phyloP scores from a whole-genome alignment of 1,140 invertebrate species.

The Macrobrachium rosenbergii region DNA sequence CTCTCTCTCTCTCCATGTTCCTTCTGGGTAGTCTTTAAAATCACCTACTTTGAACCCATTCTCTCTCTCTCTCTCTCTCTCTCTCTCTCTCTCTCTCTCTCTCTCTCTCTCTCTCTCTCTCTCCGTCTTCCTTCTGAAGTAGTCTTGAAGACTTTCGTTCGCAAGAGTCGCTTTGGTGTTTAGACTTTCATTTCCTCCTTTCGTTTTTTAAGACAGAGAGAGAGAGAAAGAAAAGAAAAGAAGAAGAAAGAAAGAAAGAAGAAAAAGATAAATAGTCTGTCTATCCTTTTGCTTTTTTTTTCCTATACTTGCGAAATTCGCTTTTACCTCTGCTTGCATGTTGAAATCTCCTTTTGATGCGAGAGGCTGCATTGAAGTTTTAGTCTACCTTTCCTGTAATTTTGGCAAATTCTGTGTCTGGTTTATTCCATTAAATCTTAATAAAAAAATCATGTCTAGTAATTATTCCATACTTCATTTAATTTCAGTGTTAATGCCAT shows the following conservation, averaged over 20 bases:
- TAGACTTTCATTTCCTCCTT: background rate
- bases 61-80: slow-evolving; percentile 39
- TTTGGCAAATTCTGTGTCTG: no score
- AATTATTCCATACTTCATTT: no score
- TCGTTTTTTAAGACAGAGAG: background rate
- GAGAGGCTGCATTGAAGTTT: no score
- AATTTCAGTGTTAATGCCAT: no score
- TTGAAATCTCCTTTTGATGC: no score
- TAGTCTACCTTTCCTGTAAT: no score
- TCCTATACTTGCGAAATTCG: background rate
- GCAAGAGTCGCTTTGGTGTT: background rate
- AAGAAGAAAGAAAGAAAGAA: background rate
- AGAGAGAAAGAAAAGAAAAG: background rate
- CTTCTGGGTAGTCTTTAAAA: background rate
- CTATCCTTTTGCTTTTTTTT: background rate
- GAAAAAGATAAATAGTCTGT: background rate
- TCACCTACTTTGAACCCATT: background rate
- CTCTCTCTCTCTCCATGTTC: background rate
- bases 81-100: slow-evolving; percentile 36
- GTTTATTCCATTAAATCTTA: no score
- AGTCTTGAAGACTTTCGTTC: background rate
- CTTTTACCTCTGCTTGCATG: no score
- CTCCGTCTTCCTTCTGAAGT: background rate
- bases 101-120: slow-evolving; percentile 42
- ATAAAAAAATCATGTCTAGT: no score